Conservation (phyloP, 2,888 invertebrate genomes). For the Stenodema calcarata region DNA sequence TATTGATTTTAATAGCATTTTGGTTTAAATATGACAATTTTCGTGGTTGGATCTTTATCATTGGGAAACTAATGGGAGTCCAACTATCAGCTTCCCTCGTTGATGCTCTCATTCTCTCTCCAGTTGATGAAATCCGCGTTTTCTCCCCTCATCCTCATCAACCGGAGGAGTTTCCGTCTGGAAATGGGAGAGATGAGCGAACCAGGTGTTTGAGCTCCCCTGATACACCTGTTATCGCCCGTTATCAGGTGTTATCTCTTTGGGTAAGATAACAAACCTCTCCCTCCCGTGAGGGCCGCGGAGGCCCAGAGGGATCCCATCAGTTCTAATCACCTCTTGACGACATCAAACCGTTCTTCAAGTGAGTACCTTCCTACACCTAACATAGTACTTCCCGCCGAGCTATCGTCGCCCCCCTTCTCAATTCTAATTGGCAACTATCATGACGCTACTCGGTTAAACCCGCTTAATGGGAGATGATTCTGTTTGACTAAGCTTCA, state of each 20-base stretch:
- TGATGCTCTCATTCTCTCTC: no score
- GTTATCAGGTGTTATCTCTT: conserved; percentile 2
- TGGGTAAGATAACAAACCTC: not conserved
- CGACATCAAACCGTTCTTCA: conserved; percentile 1
- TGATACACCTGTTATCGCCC: conserved; percentile 29
- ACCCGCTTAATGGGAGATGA: conserved; percentile 41
- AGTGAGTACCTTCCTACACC: conserved; percentile 12
- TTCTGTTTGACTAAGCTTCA: conserved; percentile 44
- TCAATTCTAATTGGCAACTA: conserved; percentile 14
- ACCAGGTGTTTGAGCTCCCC: not conserved
- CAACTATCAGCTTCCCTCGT: no score
- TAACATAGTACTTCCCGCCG: not conserved
- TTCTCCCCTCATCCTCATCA: not conserved
- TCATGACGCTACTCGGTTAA: conserved; percentile 2
- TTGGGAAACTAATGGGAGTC: no score
- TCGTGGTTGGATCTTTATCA: no score
- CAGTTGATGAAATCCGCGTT: no score
- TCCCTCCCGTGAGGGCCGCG: not conserved
- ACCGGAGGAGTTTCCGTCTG: not conserved
- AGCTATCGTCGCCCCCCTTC: not conserved
- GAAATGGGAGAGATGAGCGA: not conserved
- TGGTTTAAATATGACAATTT: no score
- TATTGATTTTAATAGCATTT: no score
- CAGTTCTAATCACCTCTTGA: conserved; percentile 1
- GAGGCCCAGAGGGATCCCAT: not conserved